phyloP scores from a whole-genome alignment of 2,888 invertebrate genomes.

The Drosophila nr. fundita region DNA sequence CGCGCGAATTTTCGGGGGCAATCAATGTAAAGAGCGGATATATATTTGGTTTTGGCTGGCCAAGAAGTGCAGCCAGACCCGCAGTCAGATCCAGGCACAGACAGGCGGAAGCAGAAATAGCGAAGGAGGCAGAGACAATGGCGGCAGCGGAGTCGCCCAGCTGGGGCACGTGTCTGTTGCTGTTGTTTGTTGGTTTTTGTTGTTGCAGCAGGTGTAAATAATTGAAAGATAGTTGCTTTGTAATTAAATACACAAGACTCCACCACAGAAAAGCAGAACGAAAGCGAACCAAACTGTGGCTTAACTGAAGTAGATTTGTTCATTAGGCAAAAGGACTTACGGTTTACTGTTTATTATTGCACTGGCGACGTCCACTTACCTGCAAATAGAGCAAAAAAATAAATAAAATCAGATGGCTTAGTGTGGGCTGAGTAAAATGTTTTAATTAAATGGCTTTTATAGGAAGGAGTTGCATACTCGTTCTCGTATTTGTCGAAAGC shows the following conservation, averaged over 20 bases:
- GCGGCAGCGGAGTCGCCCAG: conserved; percentile 18
- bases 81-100: conserved; percentile 20
- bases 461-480: not conserved
- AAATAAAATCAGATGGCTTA: conserved; percentile 1
- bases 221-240: conserved; percentile 81
- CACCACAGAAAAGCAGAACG: conserved; percentile 19
- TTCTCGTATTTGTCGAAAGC: conserved; percentile 20
- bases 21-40: conserved; percentile 82
- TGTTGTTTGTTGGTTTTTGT: conserved; percentile 43
- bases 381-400: conserved; percentile 53
- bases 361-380: conserved; percentile 65
- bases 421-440: conserved; percentile 45
- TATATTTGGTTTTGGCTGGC: conserved; percentile 77
- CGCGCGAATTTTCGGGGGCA: conserved; percentile 64
- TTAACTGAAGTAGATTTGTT: conserved; percentile 53
- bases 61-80: conserved; percentile 66
- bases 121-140: conserved; percentile 12
- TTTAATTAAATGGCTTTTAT: conserved; percentile 66
- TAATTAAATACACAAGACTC: conserved; percentile 74
- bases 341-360: conserved; percentile 32
- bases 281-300: conserved; percentile 38
- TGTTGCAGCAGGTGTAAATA: conserved; percentile 77
- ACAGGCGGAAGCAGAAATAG: not conserved
- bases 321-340: conserved; percentile 68
- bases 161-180: conserved; percentile 43